Evolutionary conservation across 1,140 invertebrate genomes (phyloP).

Genomic region (Lasioglossum albipes): DNA sequence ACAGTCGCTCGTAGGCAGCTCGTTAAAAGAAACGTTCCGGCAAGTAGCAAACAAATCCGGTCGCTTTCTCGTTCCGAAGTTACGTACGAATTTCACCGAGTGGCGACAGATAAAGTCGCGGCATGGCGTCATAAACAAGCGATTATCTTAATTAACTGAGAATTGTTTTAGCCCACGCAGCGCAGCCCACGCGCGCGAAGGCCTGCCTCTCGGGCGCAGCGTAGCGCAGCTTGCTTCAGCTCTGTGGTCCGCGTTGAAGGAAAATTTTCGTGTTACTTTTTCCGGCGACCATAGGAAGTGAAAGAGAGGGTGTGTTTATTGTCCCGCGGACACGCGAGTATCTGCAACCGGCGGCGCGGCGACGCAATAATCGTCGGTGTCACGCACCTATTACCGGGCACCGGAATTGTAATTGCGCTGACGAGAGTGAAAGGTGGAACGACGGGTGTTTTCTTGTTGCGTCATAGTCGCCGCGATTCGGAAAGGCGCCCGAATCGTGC

Average conservation of each 20-base stretch:
- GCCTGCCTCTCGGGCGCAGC: not conserved
- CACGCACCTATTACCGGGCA: slow-evolving; percentile 20
- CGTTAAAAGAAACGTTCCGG: not conserved
- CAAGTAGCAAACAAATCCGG: slow-evolving; percentile 4
- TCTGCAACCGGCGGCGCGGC: not conserved
- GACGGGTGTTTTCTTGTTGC: slow-evolving; percentile 3
- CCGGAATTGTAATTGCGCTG: slow-evolving; percentile 29
- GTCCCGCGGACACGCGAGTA: slow-evolving; percentile 4
- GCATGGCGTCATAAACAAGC: slow-evolving; percentile 66
- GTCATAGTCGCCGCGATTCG: not conserved
- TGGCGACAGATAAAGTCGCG: slow-evolving; percentile 50
- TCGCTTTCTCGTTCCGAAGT: slow-evolving; percentile 47
- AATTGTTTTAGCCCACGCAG: slow-evolving; percentile 75
- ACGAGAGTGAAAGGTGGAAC: slow-evolving; percentile 36
- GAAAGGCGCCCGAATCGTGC: not conserved
- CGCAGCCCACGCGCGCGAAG: slow-evolving; percentile 59
- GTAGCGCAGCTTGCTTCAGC: not conserved
- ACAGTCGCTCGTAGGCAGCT: too few species aligned
- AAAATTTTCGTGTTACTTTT: not conserved
- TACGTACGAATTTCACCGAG: slow-evolving; percentile 58
- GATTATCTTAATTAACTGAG: slow-evolving; percentile 76
- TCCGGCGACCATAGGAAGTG: not conserved
- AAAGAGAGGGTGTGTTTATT: not conserved
- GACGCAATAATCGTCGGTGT: not conserved
- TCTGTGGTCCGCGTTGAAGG: too few species aligned